Evolutionary conservation across 2,888 invertebrate species (phyloP), one percentile per base, ranked within the genome.

Genomic region (Phlogophora meticulosa): DNA sequence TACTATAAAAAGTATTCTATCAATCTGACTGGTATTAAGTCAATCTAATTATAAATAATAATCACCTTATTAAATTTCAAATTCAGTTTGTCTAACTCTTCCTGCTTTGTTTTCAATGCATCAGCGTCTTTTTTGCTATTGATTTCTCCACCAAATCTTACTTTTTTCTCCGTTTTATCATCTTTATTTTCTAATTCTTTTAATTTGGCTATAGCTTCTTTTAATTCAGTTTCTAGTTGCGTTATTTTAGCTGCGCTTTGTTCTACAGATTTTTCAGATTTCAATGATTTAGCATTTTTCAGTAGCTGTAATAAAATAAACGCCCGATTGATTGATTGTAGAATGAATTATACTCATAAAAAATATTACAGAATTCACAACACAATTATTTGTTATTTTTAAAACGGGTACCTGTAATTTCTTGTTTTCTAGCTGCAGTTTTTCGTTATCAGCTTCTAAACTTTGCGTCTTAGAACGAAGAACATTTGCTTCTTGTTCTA

Each of bases 371-470:
- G 4, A 10, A 20, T 9, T 11, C n/a, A n/a, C n/a, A n/a, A n/a
- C n/a, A n/a, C n/a, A n/a, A n/a, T n/a, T n/a, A n/a, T n/a, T n/a
- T n/a, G n/a, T n/a, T n/a, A n/a, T n/a, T n/a, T n/a, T n/a, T n/a
- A n/a, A n/a, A n/a, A n/a, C n/a, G n/a, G n/a, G 40, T 90, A 95
- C 96, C 88, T 97, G 97, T 81, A 98, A 88, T 72, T 96, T 96
- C 83, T 97, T 97, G 85, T 98, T 98, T 91, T 98, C 98, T 52
- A 96, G 95, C 66, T 95, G 93, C 57, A 98, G 88, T 90, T 97
- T 97, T 77, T 98, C 98, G 86, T 98, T 98, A 86, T 98, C 98
- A 40, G 92, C 92, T 92, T 98, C 98, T 28, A 98, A 90, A 38
- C 95, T 96, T 85, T 97, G 96, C 20, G 97, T 96, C 91, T 97